These are phyloP conservation scores for Cyclina sinensis DNA, from an alignment of 1,140 invertebrate species.

Conservation along the genomic window DNA sequence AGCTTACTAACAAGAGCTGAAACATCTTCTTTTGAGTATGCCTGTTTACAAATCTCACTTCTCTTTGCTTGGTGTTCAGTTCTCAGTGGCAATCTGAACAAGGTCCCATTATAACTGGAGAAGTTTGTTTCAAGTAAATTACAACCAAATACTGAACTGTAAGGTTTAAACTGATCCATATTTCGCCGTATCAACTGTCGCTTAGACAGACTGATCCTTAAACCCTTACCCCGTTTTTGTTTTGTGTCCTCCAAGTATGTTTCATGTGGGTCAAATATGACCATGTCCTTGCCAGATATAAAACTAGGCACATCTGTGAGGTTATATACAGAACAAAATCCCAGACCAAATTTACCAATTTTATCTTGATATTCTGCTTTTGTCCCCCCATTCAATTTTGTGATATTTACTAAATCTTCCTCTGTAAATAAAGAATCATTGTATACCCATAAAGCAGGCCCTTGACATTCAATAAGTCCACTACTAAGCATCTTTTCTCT, in stretches of 20 bases:
- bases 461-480: constrained; percentile 76
- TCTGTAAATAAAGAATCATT: constrained; percentile 79
- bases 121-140: constrained; percentile 42
- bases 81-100: constrained; percentile 78
- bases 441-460: constrained; percentile 79
- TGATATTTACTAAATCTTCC: constrained; percentile 78
- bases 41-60: constrained; percentile 75
- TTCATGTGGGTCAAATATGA: constrained; percentile 85
- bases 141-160: constrained; percentile 76
- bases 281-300: constrained; percentile 78
- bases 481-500: constrained; percentile 76
- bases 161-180: constrained; percentile 77
- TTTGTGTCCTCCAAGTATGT: constrained; percentile 74
- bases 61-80: constrained; percentile 69
- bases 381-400: constrained; percentile 67
- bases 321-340: constrained; percentile 80
- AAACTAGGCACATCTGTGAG: constrained; percentile 85
- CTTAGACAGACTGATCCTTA: constrained; percentile 74
- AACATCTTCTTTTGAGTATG: constrained; percentile 72
- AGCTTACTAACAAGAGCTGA: constrained; percentile 69
- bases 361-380: constrained; percentile 17
- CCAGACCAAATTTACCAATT: constrained; percentile 61
- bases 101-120: constrained; percentile 70
- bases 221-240: constrained; percentile 71
- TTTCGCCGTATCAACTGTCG: background rate